Percentiles rank a stretch among this genome's conserved stretches.
Conservation (phyloP, 1,140 invertebrate genomes). For the Caenorhabditis brenneri region DNA sequence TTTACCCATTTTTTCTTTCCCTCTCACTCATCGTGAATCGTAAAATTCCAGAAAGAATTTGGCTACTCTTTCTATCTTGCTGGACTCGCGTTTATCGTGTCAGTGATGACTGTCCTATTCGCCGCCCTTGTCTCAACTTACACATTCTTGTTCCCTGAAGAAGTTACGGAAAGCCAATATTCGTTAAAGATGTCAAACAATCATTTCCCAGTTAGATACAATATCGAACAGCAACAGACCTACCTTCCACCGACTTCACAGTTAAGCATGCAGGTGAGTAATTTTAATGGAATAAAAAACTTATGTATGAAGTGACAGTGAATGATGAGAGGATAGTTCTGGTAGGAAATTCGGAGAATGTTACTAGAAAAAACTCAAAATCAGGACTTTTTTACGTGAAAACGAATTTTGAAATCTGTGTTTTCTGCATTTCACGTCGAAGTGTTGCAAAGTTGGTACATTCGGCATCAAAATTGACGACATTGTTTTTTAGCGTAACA, state of each 20-base stretch:
- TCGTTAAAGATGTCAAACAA: slow-evolving; percentile 5
- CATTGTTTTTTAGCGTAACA: no score
- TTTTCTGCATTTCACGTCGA: no score
- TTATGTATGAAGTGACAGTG: no score
- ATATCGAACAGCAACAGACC: background rate
- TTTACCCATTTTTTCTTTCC: no score
- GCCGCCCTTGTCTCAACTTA: slow-evolving; percentile 61
- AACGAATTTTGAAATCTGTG: no score
- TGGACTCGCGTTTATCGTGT: slow-evolving; percentile 58
- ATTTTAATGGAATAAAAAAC: no score
- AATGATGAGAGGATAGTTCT: no score
- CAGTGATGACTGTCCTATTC: slow-evolving; percentile 62
- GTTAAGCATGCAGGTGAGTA: slow-evolving; percentile 22
- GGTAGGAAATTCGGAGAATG: no score
- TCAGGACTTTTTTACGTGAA: no score
- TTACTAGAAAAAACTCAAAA: no score
- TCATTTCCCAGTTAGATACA: background rate
- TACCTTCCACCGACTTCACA: background rate
- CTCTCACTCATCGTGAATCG: background rate
- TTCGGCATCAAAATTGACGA: no score
- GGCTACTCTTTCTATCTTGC: slow-evolving; percentile 70
- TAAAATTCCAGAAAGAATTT: slow-evolving; percentile 63
- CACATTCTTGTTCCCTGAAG: slow-evolving; percentile 60
- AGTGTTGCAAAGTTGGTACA: no score
- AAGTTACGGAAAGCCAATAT: slow-evolving; percentile 41